A percentile compares a stretch with the other conserved stretches of the same genome.
phyloP scores from a whole-genome alignment of 2,888 invertebrate species.

The Enchytraeus crypticus region DNA sequence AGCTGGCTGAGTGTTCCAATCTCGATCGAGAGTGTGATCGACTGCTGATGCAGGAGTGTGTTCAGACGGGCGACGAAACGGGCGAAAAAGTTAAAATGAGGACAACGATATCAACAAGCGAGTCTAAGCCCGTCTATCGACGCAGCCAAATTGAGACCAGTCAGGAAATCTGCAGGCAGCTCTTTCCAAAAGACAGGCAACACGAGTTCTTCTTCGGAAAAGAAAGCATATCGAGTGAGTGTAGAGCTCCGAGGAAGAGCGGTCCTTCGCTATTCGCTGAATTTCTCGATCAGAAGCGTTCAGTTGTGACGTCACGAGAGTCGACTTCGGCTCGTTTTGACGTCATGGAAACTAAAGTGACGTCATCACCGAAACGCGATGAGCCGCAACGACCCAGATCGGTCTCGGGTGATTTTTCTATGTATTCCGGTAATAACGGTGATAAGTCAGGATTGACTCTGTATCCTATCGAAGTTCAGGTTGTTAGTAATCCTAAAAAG shows the following conservation, averaged over 20 bases:
- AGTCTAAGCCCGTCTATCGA: not conserved
- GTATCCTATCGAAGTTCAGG: not conserved
- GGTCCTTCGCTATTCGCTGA: not conserved
- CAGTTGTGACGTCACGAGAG: not conserved
- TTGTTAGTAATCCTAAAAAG: no score
- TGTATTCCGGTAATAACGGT: not conserved
- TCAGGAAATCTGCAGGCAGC: not conserved
- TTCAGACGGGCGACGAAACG: no score
- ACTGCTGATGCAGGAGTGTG: no score
- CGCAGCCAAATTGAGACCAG: not conserved
- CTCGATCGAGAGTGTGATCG: no score
- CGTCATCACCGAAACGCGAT: no score
- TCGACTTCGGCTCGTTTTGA: not conserved
- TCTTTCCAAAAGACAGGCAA: not conserved
- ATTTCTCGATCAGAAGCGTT: not conserved
- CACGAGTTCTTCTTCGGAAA: not conserved
- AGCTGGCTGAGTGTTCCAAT: no score
- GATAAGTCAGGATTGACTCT: no score
- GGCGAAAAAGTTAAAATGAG: no score
- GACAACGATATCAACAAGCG: not conserved
- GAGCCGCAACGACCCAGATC: not conserved
- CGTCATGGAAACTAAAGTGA: not conserved
- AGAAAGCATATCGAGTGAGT: not conserved
- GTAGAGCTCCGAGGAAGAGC: not conserved
- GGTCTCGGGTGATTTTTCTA: not conserved